Evolutionary conservation across 2,113 vertebrate species (phyloP).

Genomic region (Centropristis striata): DNA sequence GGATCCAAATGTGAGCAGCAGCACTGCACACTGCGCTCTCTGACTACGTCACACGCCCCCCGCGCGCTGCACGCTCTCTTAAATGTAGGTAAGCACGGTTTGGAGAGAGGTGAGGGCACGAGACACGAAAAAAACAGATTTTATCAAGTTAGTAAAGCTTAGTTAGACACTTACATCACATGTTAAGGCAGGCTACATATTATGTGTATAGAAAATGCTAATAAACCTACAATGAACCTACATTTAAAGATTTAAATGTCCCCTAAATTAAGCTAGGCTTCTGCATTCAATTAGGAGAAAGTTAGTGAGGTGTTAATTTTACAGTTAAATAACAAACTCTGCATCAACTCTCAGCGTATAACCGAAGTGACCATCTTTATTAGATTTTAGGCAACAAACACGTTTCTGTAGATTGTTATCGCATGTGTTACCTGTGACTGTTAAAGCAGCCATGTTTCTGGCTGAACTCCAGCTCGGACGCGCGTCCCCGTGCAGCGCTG

Average conservation of each 20-base stretch:
- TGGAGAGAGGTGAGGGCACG: not conserved
- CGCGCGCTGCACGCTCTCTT: not conserved
- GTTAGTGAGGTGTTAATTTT: not conserved
- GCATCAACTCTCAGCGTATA: no score
- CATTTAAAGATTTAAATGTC: not conserved
- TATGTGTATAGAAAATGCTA: fast-evolving
- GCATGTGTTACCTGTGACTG: not conserved
- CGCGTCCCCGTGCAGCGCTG: constrained; percentile 27
- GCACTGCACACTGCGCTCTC: not conserved
- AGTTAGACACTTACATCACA: not conserved
- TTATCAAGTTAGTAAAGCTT: not conserved
- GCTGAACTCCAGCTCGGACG: not conserved
- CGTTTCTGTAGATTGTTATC: not conserved
- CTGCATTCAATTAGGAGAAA: not conserved
- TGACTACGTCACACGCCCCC: not conserved
- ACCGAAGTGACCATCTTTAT: not conserved
- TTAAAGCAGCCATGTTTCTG: not conserved
- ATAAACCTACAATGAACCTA: not conserved
- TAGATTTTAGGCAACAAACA: not conserved
- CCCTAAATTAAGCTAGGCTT: not conserved
- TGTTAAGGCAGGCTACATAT: not conserved
- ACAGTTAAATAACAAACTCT: not conserved
- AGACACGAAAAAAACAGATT: not conserved
- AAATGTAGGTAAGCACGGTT: not conserved
- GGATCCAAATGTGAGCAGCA: not conserved